Evolutionary conservation across 1,140 invertebrate genomes (phyloP).

Genomic region (Hyles vespertilio): DNA sequence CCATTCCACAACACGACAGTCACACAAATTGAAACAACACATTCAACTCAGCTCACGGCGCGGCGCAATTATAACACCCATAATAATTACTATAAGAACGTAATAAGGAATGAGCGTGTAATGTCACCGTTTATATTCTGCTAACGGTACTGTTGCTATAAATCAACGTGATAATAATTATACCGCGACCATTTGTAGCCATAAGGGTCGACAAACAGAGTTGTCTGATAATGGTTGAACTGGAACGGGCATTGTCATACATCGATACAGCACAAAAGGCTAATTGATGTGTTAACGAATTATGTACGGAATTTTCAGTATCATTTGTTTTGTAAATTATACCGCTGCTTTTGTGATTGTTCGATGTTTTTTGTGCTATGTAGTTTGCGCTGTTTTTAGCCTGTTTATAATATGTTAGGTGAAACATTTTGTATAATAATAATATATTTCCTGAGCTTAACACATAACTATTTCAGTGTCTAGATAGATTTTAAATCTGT

Average conservation of each 20-base stretch:
- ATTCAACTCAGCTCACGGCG: too few relatives aligned
- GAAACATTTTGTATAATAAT: too few relatives aligned
- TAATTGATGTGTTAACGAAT: constrained; percentile 27
- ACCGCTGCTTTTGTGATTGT: too few relatives aligned
- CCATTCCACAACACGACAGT: constrained; percentile 4
- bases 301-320: background rate
- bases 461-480: too few relatives aligned
- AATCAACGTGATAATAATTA: constrained; percentile 69
- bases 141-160: constrained; percentile 48
- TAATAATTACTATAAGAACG: constrained; percentile 11
- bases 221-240: constrained; percentile 28
- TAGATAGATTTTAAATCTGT: too few relatives aligned
- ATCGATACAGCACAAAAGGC: constrained; percentile 7
- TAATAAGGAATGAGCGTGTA: constrained; percentile 23
- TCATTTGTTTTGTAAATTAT: too few relatives aligned
- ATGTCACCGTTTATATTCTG: constrained; percentile 63
- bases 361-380: too few relatives aligned
- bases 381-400: too few relatives aligned
- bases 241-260: background rate
- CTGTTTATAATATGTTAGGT: too few relatives aligned
- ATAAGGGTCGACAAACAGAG: constrained; percentile 41
- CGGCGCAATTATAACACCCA: constrained; percentile 8
- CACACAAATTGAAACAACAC: background rate
- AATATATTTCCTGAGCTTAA: too few relatives aligned
- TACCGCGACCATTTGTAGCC: constrained; percentile 51